Base-by-base conservation (phyloP, 2,797 vertebrate genomes). In the Phoeniculus purpureus region DNA sequence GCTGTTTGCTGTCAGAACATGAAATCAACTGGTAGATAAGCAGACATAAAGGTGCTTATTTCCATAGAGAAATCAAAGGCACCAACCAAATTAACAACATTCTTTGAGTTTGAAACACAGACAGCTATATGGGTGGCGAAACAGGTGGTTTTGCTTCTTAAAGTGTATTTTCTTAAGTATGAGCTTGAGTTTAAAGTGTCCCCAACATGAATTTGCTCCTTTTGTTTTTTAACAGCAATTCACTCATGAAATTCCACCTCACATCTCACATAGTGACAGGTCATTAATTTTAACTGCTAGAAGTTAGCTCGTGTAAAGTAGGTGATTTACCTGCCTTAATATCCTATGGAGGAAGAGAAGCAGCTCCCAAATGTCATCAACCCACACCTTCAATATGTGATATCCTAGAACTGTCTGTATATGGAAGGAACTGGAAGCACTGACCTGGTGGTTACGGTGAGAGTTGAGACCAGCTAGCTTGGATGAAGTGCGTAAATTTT, bases 21-120 rank as follows among this genome's bases (percentile, higher is more conserved):
- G 92, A 94, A 94, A 95, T 94, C 5, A 0, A 12, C 61, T 92
- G 77, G 75, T 51, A 95, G 90, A 95, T 94, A 95, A 96, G 75
- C 68, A 78, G 22, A 68, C 26, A 87, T 90, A 87, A 96, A 90
- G 75, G 81, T 92, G n/a, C 54, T 95, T 94, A 93, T 94, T 95
- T 94, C 84, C 86, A 77, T 51, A 87, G 47, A 84, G n/a, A 85
- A 94, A 96, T 94, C 95, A 96, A 94, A 96, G 93, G 72, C 68
- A 77, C 47, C 80, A 87, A 93, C 23, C 68, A 87, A 93, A 94
- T 85, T 81, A 95, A 89, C 78, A 95, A 31, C 88, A 74, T 93
- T 95, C 94, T 92, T 94, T 87, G 58, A 94, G 58, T 92, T 89
- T 90, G 80, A 94, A 94, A 89, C 75, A 77, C 61, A 93, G 74